Evolutionary conservation across 2,888 invertebrate genomes (phyloP).

Genomic region (Poecilobothrus nobilitatus): DNA sequence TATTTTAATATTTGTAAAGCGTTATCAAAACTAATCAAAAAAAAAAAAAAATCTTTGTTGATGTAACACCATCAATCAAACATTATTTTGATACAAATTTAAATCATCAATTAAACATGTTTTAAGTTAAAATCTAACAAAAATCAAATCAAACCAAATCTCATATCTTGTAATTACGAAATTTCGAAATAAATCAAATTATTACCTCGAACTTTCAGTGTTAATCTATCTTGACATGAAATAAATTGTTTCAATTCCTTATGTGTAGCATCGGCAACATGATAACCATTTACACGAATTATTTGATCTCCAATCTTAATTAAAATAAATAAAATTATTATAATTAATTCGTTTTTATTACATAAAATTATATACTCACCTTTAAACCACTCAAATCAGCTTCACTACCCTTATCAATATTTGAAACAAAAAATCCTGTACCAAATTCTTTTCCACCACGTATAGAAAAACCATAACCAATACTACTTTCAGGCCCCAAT

Average conservation of each 20-base stretch:
- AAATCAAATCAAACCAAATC: no score
- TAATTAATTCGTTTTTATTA: background rate
- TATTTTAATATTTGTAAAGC: no score
- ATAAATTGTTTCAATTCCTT: slow-evolving; percentile 83
- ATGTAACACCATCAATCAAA: no score
- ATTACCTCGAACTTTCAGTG: no score
- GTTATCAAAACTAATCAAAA: no score
- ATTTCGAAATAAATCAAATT: no score
- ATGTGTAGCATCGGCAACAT: slow-evolving; percentile 85
- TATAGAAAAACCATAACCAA: slow-evolving; percentile 72
- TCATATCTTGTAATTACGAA: no score
- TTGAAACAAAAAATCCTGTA: slow-evolving; percentile 86
- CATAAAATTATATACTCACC: slow-evolving; percentile 48
- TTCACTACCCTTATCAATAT: slow-evolving; percentile 77
- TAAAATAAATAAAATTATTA: background rate
- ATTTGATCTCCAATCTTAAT: slow-evolving; percentile 87
- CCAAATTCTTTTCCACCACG: slow-evolving; percentile 84
- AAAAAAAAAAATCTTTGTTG: no score
- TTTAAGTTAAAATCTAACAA: no score
- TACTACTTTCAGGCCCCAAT: slow-evolving; percentile 48
- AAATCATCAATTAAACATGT: no score
- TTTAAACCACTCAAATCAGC: slow-evolving; percentile 78
- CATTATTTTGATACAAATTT: no score
- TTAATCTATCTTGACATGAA: slow-evolving; percentile 67
- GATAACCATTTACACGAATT: slow-evolving; percentile 82